Evolutionary conservation across 2,113 vertebrate genomes (phyloP).

Genomic region (Pagrus major): DNA sequence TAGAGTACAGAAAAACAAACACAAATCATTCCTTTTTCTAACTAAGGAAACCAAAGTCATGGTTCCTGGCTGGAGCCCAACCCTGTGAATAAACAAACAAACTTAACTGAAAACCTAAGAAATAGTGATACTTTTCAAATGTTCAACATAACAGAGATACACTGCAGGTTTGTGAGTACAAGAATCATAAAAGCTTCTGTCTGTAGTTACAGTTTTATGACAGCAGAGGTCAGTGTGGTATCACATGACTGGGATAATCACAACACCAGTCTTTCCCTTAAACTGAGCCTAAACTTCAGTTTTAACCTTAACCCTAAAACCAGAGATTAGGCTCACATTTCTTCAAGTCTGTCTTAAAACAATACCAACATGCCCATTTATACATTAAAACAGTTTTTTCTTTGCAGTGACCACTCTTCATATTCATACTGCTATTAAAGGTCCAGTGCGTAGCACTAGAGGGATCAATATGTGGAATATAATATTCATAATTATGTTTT

Average conservation of each 20-base stretch:
- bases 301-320: not conserved
- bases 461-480: too few relatives aligned
- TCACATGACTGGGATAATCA: not conserved
- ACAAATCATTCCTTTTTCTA: not conserved
- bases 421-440: not conserved
- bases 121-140: not conserved
- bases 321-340: not conserved
- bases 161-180: not conserved
- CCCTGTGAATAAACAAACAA: not conserved
- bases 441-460: too few relatives aligned
- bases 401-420: not conserved
- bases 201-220: not conserved
- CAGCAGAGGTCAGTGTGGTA: conserved; percentile 28
- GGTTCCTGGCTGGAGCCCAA: not conserved
- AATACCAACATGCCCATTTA: not conserved
- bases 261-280: not conserved
- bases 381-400: not conserved
- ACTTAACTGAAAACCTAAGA: not conserved
- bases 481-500: too few relatives aligned
- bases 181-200: not conserved
- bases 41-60: not conserved
- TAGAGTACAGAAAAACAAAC: not conserved
- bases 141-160: not conserved
- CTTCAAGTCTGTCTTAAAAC: not conserved
- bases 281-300: not conserved